Percentiles rank a stretch among this genome's conserved stretches.
Evolutionary conservation across 2,113 vertebrate species (phyloP).

Genomic region (Petromus typicus): DNA sequence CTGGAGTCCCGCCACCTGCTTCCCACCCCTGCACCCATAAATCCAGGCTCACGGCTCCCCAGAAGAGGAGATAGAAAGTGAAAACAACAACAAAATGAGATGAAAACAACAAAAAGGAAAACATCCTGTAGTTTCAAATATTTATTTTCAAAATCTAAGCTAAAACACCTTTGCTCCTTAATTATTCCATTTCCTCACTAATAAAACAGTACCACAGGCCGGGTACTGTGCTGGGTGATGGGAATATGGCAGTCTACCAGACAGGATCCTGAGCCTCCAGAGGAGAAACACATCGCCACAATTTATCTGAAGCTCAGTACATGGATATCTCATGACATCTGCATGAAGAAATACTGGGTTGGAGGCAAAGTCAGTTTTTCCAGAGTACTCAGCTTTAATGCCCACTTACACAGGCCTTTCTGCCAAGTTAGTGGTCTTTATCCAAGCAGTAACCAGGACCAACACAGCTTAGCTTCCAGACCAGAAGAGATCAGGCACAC

Average conservation of each 20-base stretch:
- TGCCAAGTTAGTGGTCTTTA: neutral
- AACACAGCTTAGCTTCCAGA: neutral
- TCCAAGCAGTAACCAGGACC: neutral
- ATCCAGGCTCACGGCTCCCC: neutral
- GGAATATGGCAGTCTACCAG: neutral
- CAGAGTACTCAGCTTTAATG: neutral
- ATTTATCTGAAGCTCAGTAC: neutral
- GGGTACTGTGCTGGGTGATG: neutral
- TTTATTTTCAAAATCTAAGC: neutral
- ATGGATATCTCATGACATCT: neutral
- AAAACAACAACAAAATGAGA: neutral
- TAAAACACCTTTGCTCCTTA: neutral
- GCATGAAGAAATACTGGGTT: neutral
- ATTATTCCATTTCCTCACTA: neutral
- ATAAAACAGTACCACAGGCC: neutral
- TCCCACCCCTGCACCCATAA: neutral
- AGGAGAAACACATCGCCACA: neutral
- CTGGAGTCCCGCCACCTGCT: neutral
- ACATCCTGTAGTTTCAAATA: neutral
- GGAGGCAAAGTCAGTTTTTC: neutral
- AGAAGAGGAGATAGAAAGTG: neutral
- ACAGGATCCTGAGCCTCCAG: neutral
- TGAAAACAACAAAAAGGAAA: neutral
- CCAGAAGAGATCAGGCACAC: neutral
- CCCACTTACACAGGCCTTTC: neutral